Evolutionary conservation across 2,888 invertebrate species (phyloP).

Genomic region (Sesamia inferens): DNA sequence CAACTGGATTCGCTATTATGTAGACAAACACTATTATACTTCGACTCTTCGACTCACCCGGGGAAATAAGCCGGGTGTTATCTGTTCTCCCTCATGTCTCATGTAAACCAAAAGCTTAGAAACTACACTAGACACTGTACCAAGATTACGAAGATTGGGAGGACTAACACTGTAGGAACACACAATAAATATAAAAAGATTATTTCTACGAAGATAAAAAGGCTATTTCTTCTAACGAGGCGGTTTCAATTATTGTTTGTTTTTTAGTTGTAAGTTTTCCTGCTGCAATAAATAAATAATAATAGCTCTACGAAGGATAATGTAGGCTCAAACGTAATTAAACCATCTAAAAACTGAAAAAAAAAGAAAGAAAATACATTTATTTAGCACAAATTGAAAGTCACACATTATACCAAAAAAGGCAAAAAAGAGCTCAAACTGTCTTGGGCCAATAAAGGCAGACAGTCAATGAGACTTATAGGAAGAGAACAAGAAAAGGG

Average conservation of each 20-base stretch:
- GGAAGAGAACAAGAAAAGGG: conserved; percentile 7
- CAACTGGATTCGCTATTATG: conserved; percentile 3
- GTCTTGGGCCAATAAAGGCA: neutral
- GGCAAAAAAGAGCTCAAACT: too few relatives aligned
- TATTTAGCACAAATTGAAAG: too few relatives aligned
- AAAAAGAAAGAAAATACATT: too few relatives aligned
- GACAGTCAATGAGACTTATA: neutral
- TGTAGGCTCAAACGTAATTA: neutral
- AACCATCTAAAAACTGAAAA: neutral
- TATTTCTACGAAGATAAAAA: neutral
- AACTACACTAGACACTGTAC: conserved; percentile 3
- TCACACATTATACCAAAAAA: too few relatives aligned
- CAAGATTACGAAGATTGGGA: neutral
- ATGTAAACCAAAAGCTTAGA: conserved; percentile 39
- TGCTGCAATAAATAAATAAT: neutral
- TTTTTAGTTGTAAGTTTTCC: too few relatives aligned
- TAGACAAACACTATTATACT: conserved; percentile 24
- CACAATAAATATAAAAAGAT: neutral
- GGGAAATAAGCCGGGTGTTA: conserved; percentile 35
- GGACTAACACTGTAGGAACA: neutral
- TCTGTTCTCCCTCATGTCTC: conserved; percentile 15
- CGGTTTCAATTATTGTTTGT: too few relatives aligned
- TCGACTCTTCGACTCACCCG: conserved; percentile 6
- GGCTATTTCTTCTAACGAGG: neutral
- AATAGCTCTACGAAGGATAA: neutral